Evolutionary conservation across 2,888 invertebrate genomes (phyloP).

Genomic region (Octonoba sinensis): DNA sequence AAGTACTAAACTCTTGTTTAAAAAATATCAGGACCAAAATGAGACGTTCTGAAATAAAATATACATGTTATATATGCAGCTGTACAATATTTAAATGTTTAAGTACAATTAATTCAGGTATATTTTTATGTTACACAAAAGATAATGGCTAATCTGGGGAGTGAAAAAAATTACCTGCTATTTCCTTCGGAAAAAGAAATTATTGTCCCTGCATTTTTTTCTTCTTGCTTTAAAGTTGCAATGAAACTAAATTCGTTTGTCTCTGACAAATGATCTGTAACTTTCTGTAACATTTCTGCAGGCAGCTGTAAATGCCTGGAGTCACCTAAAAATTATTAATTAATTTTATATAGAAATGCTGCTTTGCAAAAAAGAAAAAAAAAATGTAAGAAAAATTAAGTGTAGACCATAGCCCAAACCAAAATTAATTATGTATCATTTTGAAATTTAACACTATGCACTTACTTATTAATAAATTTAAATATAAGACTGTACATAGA

Average conservation of each 20-base stretch:
- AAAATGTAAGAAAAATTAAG: neutral
- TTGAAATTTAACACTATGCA: too few relatives aligned
- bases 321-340: slow-evolving; percentile 75
- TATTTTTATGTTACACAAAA: neutral
- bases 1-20: neutral
- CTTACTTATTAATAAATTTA: too few relatives aligned
- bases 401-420: too few relatives aligned
- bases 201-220: slow-evolving; percentile 85
- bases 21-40: too few relatives aligned
- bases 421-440: too few relatives aligned
- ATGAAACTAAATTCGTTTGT: slow-evolving; percentile 82
- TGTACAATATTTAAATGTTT: neutral
- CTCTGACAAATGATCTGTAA: slow-evolving; percentile 64
- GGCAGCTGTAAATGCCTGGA: slow-evolving; percentile 81
- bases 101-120: neutral
- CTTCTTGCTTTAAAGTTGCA: slow-evolving; percentile 83
- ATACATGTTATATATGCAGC: too few relatives aligned
- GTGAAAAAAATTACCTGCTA: slow-evolving; percentile 65
- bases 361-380: neutral
- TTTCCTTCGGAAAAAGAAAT: slow-evolving; percentile 77
- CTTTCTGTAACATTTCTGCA: slow-evolving; percentile 73
- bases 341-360: slow-evolving; percentile 3
- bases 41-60: too few relatives aligned
- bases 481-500: too few relatives aligned
- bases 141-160: neutral